phyloP scores from a whole-genome alignment of 2,113 vertebrate species.

The Synodontis membranacea region DNA sequence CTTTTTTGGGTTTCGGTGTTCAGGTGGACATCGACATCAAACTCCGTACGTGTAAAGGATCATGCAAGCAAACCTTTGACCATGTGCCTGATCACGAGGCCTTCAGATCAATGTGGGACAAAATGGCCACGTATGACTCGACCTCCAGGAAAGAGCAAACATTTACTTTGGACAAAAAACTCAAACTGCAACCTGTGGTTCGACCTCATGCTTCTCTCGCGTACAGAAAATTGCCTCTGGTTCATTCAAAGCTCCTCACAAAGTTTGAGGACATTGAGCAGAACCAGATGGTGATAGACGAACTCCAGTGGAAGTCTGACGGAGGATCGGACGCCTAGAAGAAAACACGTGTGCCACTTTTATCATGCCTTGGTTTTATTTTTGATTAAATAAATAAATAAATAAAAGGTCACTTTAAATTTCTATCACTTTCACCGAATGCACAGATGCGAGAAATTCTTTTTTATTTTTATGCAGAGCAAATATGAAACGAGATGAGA shows the following conservation, averaged over 20 bases:
- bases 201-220: neutral
- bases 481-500: neutral
- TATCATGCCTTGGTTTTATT: neutral
- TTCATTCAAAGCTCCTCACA: constrained; percentile 58
- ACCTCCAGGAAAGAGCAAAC: neutral
- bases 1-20: constrained; percentile 18
- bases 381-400: too few species aligned
- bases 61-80: constrained; percentile 57
- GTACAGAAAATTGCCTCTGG: constrained; percentile 53
- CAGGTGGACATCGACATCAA: constrained; percentile 75
- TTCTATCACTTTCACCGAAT: neutral
- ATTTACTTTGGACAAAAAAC: constrained; percentile 2
- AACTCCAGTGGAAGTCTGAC: constrained; percentile 3
- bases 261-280: constrained; percentile 67
- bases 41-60: constrained; percentile 69
- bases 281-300: constrained; percentile 59
- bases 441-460: neutral
- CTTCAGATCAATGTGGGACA: constrained; percentile 38
- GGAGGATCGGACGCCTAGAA: neutral
- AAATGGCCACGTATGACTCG: constrained; percentile 32
- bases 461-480: neutral
- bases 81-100: constrained; percentile 50
- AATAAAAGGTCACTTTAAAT: neutral
- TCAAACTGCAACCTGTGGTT: constrained; percentile 38
- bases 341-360: neutral